A percentile compares a stretch with the other conserved stretches of the same genome.
phyloP scores from a whole-genome alignment of 1,140 invertebrate species.

The Drosophila neocordata region DNA sequence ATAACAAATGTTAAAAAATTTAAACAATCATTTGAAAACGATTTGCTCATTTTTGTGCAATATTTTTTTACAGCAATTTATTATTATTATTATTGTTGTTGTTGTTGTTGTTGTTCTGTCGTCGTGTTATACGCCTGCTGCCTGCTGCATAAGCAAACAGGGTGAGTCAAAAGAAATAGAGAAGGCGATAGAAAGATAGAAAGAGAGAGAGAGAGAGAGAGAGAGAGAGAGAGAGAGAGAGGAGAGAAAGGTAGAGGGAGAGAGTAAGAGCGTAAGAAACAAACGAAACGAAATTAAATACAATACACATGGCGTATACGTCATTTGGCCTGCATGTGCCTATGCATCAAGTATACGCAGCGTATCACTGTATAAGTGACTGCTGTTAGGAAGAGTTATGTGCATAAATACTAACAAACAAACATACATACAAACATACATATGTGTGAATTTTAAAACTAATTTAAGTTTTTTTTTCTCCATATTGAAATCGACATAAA shows the following conservation, averaged over 20 bases:
- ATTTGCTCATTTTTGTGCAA: conserved; percentile 23
- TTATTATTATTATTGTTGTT: conserved; percentile 31
- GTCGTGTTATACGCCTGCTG: conserved; percentile 43
- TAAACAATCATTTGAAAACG: conserved; percentile 17
- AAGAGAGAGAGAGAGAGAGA: conserved; percentile 12
- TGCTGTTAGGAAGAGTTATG: not conserved
- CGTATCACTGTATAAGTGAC: not conserved
- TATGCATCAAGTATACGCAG: conserved; percentile 50
- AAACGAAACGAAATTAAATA: conserved; percentile 20
- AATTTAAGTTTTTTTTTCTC: too few relatives aligned
- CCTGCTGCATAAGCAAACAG: conserved; percentile 78
- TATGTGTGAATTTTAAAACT: not conserved
- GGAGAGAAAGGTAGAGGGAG: not conserved
- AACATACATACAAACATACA: not conserved
- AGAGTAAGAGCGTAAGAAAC: conserved; percentile 5
- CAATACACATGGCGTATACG: conserved; percentile 48
- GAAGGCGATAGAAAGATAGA: too few relatives aligned
- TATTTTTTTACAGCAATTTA: conserved; percentile 45
- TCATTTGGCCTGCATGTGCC: conserved; percentile 26
- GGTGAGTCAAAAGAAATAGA: conserved; percentile 58
- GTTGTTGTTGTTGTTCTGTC: conserved; percentile 8
- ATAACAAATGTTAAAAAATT: conserved; percentile 1
- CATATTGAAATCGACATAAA: too few relatives aligned
- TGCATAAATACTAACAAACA: not conserved
- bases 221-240: not conserved